Conservation (phyloP, 1,140 invertebrate species). For the Caenorhabditis briggsae region DNA sequence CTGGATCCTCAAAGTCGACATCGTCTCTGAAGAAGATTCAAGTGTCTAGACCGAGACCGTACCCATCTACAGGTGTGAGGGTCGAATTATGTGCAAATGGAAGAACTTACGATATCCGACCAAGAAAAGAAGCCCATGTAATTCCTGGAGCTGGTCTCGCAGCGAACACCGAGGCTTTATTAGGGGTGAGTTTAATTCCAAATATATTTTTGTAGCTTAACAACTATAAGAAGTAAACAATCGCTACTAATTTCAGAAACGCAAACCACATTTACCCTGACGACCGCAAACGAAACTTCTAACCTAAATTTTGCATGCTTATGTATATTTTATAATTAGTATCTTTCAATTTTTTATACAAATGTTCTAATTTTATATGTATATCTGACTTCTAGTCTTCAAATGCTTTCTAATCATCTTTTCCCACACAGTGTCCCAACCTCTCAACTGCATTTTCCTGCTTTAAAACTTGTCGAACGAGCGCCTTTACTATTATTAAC, state of each 20-base stretch:
- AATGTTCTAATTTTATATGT: neutral
- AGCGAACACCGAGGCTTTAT: constrained; percentile 27
- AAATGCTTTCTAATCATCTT: neutral
- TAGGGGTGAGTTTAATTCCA: neutral
- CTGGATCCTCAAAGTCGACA: neutral
- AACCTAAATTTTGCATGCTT: too few species aligned
- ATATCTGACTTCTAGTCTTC: neutral
- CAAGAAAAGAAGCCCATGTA: constrained; percentile 25
- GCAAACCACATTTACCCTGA: neutral
- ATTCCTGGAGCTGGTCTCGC: constrained; percentile 29
- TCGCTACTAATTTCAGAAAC: neutral
- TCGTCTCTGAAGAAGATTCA: constrained; percentile 44
- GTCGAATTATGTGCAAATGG: constrained; percentile 44
- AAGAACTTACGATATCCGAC: neutral
- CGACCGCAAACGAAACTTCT: too few species aligned
- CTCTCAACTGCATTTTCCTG: constrained; percentile 5
- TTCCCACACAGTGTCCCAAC: neutral
- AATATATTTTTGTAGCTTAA: too few species aligned
- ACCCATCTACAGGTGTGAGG: constrained; percentile 16
- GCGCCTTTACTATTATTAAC: neutral
- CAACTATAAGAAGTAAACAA: too few species aligned
- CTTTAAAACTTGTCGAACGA: constrained; percentile 37
- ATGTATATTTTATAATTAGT: neutral
- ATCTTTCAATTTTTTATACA: constrained; percentile 5
- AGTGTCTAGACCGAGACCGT: constrained; percentile 29